Evolutionary conservation across 2,113 vertebrate genomes (phyloP).

Genomic region (Eurystomus gularis): DNA sequence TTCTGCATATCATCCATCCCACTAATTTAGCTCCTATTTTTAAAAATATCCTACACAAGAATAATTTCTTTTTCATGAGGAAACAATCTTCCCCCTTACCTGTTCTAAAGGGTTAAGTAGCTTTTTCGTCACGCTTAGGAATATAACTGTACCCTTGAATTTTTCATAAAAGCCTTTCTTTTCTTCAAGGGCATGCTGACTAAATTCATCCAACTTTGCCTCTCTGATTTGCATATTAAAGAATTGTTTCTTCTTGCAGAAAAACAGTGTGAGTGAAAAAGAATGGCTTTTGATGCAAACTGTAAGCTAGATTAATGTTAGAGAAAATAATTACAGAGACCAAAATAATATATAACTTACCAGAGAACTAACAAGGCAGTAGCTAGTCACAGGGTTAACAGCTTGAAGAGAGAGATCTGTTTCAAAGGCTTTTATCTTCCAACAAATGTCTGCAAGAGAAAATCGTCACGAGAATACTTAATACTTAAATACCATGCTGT

Average conservation of each 20-base stretch:
- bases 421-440: slow-evolving; percentile 4
- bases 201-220: slow-evolving; percentile 2
- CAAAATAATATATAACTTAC: neutral
- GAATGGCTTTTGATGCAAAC: slow-evolving; percentile 12
- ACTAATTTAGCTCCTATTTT: neutral
- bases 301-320: neutral
- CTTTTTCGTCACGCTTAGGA: neutral
- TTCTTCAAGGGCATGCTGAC: slow-evolving; percentile 19
- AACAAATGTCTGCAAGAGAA: neutral
- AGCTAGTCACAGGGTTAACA: neutral
- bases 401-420: neutral
- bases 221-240: slow-evolving; percentile 55
- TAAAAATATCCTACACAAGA: neutral
- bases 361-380: neutral
- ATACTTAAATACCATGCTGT: neutral
- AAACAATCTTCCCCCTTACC: neutral
- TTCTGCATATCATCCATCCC: neutral
- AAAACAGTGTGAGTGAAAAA: slow-evolving; percentile 4
- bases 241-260: slow-evolving; percentile 35
- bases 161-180: slow-evolving; percentile 28
- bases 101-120: slow-evolving; percentile 3
- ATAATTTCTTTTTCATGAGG: neutral
- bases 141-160: neutral
- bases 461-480: neutral
- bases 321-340: slow-evolving; percentile 5